Evolutionary conservation across 2,113 vertebrate species (phyloP).

Genomic region (Petroica traversi): DNA sequence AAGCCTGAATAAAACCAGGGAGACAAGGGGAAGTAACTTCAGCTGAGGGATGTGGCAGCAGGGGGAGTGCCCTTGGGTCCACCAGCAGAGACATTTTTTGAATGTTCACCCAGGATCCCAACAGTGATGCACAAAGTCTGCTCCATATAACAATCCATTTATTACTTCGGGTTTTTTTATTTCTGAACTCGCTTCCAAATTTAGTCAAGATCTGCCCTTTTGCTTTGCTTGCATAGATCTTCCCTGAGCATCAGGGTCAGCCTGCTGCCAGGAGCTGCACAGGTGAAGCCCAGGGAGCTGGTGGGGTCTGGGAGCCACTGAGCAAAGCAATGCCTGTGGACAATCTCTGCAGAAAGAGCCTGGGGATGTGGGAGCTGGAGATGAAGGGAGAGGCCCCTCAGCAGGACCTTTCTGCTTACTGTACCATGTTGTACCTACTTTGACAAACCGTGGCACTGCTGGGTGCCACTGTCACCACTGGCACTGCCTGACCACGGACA

Average conservation of each 20-base stretch:
- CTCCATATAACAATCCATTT: background rate
- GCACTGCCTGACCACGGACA: accelerated
- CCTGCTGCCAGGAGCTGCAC: background rate
- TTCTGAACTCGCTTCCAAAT: background rate
- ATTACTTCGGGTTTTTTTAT: background rate
- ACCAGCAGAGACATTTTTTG: accelerated
- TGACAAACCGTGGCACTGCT: background rate
- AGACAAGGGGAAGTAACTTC: background rate
- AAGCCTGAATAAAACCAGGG: background rate
- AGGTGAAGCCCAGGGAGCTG: background rate
- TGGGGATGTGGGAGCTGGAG: background rate
- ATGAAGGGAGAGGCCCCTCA: background rate
- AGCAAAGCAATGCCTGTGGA: background rate
- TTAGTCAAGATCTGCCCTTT: background rate
- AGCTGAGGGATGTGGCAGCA: background rate
- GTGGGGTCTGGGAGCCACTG: background rate
- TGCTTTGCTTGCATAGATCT: background rate
- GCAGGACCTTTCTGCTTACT: background rate
- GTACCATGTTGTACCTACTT: accelerated
- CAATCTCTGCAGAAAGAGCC: background rate
- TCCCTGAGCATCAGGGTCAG: accelerated
- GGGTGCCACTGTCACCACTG: accelerated
- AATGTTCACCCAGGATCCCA: background rate
- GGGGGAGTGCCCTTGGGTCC: background rate
- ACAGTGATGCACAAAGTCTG: background rate